These are phyloP conservation scores for Quadroppia sp. DNA, from an alignment of 2,888 invertebrate genomes.

Conservation along the genomic window DNA sequence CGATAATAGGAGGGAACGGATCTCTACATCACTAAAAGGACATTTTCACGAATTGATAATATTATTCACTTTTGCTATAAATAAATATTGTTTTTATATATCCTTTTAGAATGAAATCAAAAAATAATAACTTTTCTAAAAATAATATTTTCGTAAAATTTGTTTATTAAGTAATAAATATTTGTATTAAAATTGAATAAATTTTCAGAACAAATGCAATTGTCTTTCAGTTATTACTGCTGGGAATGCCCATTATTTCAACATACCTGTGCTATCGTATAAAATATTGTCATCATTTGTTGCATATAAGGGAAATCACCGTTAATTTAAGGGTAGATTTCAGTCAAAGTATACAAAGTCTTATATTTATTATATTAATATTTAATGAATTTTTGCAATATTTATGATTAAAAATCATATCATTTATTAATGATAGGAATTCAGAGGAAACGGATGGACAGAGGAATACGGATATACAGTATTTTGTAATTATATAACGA, in stretches of 20 bases:
- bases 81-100: neutral
- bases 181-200: neutral
- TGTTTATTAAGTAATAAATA: neutral
- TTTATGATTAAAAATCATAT: too few species aligned
- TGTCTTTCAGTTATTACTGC: neutral
- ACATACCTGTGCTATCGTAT: neutral
- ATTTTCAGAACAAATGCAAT: neutral
- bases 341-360: too few species aligned
- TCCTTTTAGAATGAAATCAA: neutral
- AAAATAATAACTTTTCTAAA: neutral
- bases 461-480: too few species aligned
- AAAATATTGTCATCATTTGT: neutral
- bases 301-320: neutral
- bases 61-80: too few species aligned
- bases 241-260: slow-evolving; percentile 25
- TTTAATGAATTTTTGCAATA: too few species aligned
- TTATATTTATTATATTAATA: too few species aligned
- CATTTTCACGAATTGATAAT: neutral
- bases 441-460: too few species aligned
- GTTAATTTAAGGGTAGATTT: neutral
- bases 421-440: too few species aligned
- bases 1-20: neutral
- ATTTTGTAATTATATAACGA: too few species aligned
- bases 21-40: neutral
- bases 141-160: slow-evolving; percentile 8